Evolutionary conservation across 2,888 invertebrate species (phyloP).

Genomic region (Ceraclea dissimilis): DNA sequence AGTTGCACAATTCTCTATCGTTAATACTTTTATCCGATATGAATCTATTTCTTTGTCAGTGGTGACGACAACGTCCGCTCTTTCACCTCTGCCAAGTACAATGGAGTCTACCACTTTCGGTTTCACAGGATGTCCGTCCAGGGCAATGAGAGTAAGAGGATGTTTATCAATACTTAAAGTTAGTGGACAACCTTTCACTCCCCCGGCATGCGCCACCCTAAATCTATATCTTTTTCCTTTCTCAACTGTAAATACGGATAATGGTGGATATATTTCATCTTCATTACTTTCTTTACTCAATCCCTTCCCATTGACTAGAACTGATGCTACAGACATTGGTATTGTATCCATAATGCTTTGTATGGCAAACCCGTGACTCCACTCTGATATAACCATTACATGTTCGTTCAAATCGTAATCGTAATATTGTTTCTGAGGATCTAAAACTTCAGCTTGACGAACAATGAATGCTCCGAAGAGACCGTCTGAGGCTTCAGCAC

Average conservation of each 20-base stretch:
- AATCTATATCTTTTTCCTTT: conserved; percentile 58
- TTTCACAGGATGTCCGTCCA: conserved; percentile 62
- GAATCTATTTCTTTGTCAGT: conserved; percentile 49
- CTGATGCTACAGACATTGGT: conserved; percentile 45
- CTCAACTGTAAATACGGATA: conserved; percentile 44
- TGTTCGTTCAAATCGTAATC: conserved; percentile 65
- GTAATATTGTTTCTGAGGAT: conserved; percentile 54
- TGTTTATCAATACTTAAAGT: conserved; percentile 60
- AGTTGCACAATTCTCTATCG: conserved; percentile 44
- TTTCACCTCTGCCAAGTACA: conserved; percentile 61
- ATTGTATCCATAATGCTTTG: conserved; percentile 35
- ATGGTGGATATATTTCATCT: conserved; percentile 27
- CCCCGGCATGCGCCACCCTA: conserved; percentile 58
- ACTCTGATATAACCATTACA: conserved; percentile 62
- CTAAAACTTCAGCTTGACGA: conserved; percentile 53
- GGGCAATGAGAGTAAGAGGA: conserved; percentile 53
- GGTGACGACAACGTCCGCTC: conserved; percentile 65
- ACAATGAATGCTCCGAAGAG: conserved; percentile 65
- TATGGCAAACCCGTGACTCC: conserved; percentile 49
- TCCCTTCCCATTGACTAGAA: conserved; percentile 58
- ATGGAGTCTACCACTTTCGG: conserved; percentile 51
- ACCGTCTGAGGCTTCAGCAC: conserved; percentile 60
- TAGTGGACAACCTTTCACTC: conserved; percentile 60
- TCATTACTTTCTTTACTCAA: conserved; percentile 40
- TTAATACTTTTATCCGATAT: conserved; percentile 55